Evolutionary conservation across 1,140 invertebrate genomes (phyloP).

Genomic region (Antheraea mylitta): DNA sequence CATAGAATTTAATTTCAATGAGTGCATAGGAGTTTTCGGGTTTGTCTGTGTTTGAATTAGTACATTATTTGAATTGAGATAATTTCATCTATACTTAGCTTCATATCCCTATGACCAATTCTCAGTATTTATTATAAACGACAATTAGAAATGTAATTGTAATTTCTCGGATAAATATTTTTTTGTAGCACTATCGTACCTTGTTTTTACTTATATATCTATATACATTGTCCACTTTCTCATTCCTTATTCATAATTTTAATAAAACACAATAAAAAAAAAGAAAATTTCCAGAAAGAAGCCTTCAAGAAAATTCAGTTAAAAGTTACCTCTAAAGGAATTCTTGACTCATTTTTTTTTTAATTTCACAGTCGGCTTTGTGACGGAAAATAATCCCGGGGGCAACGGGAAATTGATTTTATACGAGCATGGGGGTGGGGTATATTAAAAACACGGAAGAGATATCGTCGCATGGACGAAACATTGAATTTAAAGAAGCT

Average conservation of each 20-base stretch:
- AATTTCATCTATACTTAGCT: too few species aligned
- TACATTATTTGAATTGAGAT: too few species aligned
- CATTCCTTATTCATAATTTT: background rate
- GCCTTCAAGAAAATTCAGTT: slow-evolving; percentile 2
- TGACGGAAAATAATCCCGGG: slow-evolving; percentile 1
- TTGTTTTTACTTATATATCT: background rate
- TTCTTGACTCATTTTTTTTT: slow-evolving; percentile 1
- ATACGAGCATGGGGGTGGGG: background rate
- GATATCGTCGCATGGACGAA: background rate
- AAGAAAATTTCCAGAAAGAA: background rate
- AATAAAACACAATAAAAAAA: slow-evolving; percentile 3
- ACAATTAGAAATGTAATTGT: too few species aligned
- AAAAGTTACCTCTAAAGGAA: slow-evolving; percentile 1
- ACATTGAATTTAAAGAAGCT: background rate
- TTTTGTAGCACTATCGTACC: too few species aligned
- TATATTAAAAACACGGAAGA: background rate
- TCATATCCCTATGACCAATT: too few species aligned
- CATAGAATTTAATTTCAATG: too few species aligned
- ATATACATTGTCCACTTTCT: background rate
- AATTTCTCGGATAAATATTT: too few species aligned
- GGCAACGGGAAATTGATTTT: slow-evolving; percentile 4
- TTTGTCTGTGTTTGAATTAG: too few species aligned
- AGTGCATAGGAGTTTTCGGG: too few species aligned
- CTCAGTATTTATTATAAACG: too few species aligned
- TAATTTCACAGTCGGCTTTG: background rate